phyloP scores from a whole-genome alignment of 2,797 vertebrate genomes.

The Microchirus variegatus region DNA sequence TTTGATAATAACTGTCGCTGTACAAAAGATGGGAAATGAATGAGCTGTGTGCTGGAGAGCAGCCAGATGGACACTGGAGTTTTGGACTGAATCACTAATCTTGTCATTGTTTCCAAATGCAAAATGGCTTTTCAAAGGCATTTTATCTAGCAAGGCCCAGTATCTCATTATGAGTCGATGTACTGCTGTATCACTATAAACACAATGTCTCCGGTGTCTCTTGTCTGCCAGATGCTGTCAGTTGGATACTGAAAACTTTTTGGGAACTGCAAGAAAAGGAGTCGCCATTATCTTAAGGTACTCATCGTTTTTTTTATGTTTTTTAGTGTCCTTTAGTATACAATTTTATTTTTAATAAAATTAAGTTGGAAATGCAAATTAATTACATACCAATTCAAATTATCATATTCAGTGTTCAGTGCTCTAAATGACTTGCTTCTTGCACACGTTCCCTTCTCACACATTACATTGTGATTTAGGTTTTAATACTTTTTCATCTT shows the following conservation, averaged over 20 bases:
- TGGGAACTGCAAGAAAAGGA: constrained; percentile 1
- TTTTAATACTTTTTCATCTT: too few relatives aligned
- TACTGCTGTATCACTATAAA: constrained; percentile 49
- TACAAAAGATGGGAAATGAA: constrained; percentile 34
- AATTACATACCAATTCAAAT: too few relatives aligned
- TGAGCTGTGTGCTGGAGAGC: constrained; percentile 21
- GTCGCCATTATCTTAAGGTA: too few relatives aligned
- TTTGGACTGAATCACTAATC: constrained; percentile 49
- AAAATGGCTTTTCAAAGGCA: constrained; percentile 47
- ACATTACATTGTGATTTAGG: too few relatives aligned
- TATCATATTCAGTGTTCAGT: too few relatives aligned
- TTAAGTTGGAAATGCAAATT: too few relatives aligned
- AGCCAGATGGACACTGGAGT: constrained; percentile 37
- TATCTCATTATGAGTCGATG: constrained; percentile 55
- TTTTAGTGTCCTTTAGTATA: too few relatives aligned
- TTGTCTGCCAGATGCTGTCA: constrained; percentile 38
- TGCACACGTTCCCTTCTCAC: too few relatives aligned
- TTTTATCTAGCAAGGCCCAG: constrained; percentile 48
- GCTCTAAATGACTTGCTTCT: too few relatives aligned
- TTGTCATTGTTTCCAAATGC: constrained; percentile 55
- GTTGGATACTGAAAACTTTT: constrained; percentile 33
- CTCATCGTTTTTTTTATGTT: too few relatives aligned
- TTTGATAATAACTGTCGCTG: constrained; percentile 10
- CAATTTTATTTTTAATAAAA: too few relatives aligned
- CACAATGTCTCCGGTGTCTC: constrained; percentile 39